Conservation (phyloP, 2,113 vertebrate genomes). For the Suricata suricatta region DNA sequence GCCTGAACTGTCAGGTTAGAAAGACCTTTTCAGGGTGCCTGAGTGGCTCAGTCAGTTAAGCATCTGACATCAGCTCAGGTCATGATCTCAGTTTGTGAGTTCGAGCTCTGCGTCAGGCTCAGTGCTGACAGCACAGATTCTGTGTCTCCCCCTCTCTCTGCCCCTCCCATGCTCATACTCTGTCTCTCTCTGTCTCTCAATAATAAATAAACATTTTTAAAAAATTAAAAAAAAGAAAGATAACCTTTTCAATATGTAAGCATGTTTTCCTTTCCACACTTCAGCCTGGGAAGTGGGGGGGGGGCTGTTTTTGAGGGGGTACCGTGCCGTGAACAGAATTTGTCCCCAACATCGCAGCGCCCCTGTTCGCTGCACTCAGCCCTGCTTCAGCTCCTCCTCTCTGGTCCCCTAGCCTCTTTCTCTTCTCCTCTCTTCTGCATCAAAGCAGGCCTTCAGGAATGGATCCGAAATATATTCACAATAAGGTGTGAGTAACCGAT, state of each 20-base stretch:
- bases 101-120: too few species aligned
- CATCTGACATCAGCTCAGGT: too few species aligned
- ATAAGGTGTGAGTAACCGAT: not conserved
- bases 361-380: not conserved
- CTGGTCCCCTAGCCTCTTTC: not conserved
- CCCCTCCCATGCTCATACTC: too few species aligned
- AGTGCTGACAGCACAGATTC: too few species aligned
- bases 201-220: too few species aligned
- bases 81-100: too few species aligned
- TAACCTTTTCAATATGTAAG: not conserved
- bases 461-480: not conserved
- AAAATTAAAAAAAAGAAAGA: not conserved
- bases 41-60: too few species aligned
- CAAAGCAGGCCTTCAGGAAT: not conserved
- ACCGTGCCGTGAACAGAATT: not conserved
- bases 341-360: rapidly evolving
- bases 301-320: not conserved
- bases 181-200: too few species aligned
- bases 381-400: not conserved
- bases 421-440: not conserved
- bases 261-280: not conserved
- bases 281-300: not conserved
- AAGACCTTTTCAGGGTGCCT: not conserved
- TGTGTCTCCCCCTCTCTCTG: too few species aligned
- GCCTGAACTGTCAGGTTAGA: not conserved